Conservation (phyloP, 2,113 vertebrate species). For the Lasiurus cinereus region DNA sequence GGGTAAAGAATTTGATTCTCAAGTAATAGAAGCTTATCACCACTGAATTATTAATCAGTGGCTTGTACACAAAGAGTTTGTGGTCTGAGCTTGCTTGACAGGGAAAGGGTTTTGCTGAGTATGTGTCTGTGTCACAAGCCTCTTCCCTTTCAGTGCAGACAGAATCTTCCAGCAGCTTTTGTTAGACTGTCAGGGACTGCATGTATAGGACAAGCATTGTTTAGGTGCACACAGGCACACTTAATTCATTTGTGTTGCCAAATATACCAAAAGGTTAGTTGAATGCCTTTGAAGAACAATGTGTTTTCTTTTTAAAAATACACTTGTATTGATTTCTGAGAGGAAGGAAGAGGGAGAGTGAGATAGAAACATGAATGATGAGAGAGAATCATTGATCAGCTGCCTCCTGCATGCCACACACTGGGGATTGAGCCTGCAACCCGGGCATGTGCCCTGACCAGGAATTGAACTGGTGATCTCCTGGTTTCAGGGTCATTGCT, state of each 20-base stretch:
- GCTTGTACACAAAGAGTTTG: background rate
- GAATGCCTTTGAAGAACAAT: background rate
- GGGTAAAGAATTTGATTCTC: constrained; percentile 58
- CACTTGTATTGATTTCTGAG: no score
- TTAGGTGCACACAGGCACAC: background rate
- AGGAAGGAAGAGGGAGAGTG: no score
- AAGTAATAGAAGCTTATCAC: background rate
- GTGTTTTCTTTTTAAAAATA: background rate
- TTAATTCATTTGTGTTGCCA: background rate
- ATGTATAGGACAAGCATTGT: background rate
- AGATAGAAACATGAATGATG: no score
- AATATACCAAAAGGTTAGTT: background rate
- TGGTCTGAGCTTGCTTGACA: constrained; percentile 21
- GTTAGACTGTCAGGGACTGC: background rate
- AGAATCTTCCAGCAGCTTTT: background rate
- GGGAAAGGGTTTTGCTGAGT: background rate
- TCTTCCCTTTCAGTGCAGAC: background rate
- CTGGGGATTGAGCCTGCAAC: no score
- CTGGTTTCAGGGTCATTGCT: no score
- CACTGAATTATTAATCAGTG: constrained; percentile 62
- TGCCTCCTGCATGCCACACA: no score
- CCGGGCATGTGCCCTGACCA: no score
- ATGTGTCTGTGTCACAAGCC: background rate
- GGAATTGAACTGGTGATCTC: no score
- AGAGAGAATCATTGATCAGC: no score